Evolutionary conservation across 2,888 invertebrate genomes (phyloP), one percentile per base, ranked within the genome.

Genomic region (Caenorhabditis sulstoni): DNA sequence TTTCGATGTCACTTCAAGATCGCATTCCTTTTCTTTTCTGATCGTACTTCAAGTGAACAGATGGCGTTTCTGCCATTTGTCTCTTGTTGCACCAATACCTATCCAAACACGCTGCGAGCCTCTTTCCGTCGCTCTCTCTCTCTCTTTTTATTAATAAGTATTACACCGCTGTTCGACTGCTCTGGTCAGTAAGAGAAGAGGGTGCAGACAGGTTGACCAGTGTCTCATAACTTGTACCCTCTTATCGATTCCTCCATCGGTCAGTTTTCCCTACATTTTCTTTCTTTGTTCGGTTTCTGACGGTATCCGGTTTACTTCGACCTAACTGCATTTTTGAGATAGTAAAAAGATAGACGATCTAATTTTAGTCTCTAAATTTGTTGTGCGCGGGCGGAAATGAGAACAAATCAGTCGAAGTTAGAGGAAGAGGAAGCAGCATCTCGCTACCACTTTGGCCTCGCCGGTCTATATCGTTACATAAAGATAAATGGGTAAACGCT

Each of bases 121-220:
- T 41, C 41, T 14, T 11, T 41, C 18, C 20, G 47, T 49, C 67
- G 57, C 50, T 41, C 41, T 14, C 14, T 41, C 18, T 29, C 55
- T 49, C 67, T 67, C 50, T 68, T 68, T 68, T 68, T 59, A 59
- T 68, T 68, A 59, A 59, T 68, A 59, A 68, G 41, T 68, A 52
- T 68, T 68, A 68, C 68, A 68, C 59, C 35, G 50, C 50, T 44
- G 52, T 59, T 37, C 41, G 23, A 11, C 41, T 35, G 22, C 7
- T 11, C 29, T 29, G 18, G 41, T 35, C 29, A 29, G 29, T 29
- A 29, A 29, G 20, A 53, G 37, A 11, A 2, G 37, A 37, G 35
- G 18, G 18, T 35, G 53, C 8, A 5, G 53, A 37, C 53, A 50
- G 20, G 23, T 22, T 64, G 41, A 29, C 23, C 41, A 41, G 41